phyloP scores from a whole-genome alignment of 2,888 invertebrate species.

The Zele albiditarsus region DNA sequence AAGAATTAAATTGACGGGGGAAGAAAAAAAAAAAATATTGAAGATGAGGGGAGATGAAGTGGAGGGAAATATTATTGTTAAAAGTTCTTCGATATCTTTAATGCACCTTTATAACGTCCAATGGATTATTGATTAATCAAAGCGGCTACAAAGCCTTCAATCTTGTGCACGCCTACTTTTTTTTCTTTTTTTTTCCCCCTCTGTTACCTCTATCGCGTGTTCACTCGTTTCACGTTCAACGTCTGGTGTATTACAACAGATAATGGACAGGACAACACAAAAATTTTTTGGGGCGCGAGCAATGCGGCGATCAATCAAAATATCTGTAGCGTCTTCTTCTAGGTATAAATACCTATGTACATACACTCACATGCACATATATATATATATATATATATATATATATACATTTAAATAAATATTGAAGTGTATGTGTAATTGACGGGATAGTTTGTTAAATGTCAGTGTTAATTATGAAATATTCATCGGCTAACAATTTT shows the following conservation, averaged over 20 bases:
- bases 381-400: neutral
- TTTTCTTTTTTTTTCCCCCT: too few relatives aligned
- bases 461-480: constrained; percentile 40
- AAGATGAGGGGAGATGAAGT: neutral
- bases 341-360: neutral
- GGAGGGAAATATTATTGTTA: constrained; percentile 10
- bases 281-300: constrained; percentile 20
- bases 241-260: constrained; percentile 17
- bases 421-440: constrained; percentile 6
- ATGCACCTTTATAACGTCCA: constrained; percentile 27
- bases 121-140: constrained; percentile 52
- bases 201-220: constrained; percentile 5
- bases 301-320: constrained; percentile 29
- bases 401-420: neutral
- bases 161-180: constrained; percentile 13
- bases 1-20: neutral
- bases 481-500: constrained; percentile 33
- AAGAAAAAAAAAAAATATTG: neutral
- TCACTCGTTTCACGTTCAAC: constrained; percentile 1
- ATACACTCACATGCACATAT: too few relatives aligned
- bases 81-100: constrained; percentile 14
- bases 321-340: constrained; percentile 26
- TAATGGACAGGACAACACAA: constrained; percentile 26
- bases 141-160: neutral
- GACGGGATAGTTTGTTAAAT: constrained; percentile 41